Base-by-base conservation (phyloP, 2,797 vertebrate genomes). In the Chloroceryle inda region DNA sequence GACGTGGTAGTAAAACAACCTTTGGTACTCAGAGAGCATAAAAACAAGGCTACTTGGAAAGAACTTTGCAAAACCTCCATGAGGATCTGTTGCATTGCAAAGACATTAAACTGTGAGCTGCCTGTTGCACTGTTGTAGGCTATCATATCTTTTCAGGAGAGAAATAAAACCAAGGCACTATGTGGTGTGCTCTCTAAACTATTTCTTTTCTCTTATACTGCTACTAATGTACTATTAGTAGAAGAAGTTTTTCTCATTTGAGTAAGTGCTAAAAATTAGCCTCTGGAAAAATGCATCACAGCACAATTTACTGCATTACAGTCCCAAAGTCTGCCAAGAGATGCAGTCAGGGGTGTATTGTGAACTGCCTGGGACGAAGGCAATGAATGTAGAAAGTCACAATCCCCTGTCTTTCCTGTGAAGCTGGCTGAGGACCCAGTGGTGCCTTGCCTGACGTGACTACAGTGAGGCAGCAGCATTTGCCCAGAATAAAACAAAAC, bases 121-220 rank as follows among this genome's bases (percentile, higher is more conserved):
- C 44, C 29, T 75, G 11, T 35, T 58, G 62, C 4, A 4, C 24
- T 61, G 31, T 14, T 75, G 63, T 49, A 9, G 42, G 47, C 44
- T 90, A 58, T 4, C 56, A 15, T 22, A 58, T 40, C 35, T 92
- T 88, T 63, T 61, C 56, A 64, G 53, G 44, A 37, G 44, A 76
- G 76, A 62, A 88, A 75, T 20, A 18, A 89, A 88, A 92, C 10
- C 27, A 59, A 85, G 77, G 24, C 45, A 47, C 22, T 18, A 37
- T 42, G 14, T 3, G 56, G 5, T 2, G 1, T 19, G 47, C 22
- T 91, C 29, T 61, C 35, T n/a, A 63, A 93, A 53, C 11, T n/a
- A 9, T n/a, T 88, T 88, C 7, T 83, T 40, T 58, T 45, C 35
- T 82, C 26, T 73, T 75, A 29, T 9, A 24, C 37, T 69, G 49